Evolutionary conservation across 1,140 invertebrate genomes (phyloP).

Genomic region (Scaptomyza montana): DNA sequence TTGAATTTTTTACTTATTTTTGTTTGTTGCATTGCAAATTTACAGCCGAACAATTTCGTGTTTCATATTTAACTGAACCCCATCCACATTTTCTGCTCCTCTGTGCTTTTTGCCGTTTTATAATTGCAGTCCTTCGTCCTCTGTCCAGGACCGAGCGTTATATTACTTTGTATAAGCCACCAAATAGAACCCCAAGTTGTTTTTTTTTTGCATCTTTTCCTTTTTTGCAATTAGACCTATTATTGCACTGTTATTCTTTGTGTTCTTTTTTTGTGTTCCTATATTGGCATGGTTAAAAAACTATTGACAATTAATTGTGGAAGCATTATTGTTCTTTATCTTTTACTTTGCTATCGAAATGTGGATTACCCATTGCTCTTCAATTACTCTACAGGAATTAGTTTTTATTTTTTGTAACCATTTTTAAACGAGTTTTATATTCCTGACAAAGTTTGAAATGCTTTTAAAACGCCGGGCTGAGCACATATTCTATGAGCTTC

Average conservation of each 20-base stretch:
- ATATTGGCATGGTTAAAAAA: background rate
- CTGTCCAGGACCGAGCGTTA: constrained; percentile 11
- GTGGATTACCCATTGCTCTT: background rate
- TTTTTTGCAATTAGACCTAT: constrained; percentile 22
- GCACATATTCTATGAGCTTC: too few species aligned
- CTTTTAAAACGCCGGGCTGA: too few species aligned
- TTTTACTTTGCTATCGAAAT: background rate
- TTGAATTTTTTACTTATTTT: constrained; percentile 15
- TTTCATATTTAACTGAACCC: constrained; percentile 39
- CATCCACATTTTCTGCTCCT: constrained; percentile 49
- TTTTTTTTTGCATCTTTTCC: background rate
- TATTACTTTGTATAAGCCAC: constrained; percentile 9
- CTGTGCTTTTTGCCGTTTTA: constrained; percentile 56
- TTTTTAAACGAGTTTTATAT: too few species aligned
- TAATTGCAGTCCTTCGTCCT: constrained; percentile 42
- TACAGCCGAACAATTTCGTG: constrained; percentile 56
- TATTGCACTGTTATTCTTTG: constrained; percentile 18
- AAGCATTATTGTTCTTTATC: background rate
- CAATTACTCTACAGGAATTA: too few species aligned
- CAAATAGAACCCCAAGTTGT: constrained; percentile 9
- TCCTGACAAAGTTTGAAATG: too few species aligned
- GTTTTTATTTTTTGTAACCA: too few species aligned
- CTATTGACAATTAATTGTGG: background rate
- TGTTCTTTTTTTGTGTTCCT: background rate
- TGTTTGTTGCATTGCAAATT: constrained; percentile 62